phyloP scores from a whole-genome alignment of 2,797 vertebrate species.

The Chelon labrosus region DNA sequence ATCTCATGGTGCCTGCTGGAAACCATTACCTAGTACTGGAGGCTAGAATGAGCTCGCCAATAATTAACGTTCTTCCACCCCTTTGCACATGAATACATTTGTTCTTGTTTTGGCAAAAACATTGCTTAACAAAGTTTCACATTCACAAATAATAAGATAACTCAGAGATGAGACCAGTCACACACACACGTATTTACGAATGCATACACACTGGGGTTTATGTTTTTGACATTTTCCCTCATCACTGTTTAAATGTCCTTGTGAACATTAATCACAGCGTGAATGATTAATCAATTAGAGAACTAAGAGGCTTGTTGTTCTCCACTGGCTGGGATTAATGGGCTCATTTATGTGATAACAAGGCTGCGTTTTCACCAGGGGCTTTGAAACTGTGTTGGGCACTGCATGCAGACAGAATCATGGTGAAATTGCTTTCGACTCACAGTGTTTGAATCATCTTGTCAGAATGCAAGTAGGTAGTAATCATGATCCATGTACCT shows the following conservation, averaged over 20 bases:
- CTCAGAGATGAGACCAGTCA: conserved; percentile 15
- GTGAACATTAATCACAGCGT: conserved; percentile 36
- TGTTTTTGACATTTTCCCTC: conserved; percentile 41
- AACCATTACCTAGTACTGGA: conserved; percentile 30
- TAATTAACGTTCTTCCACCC: conserved; percentile 14
- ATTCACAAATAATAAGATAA: not conserved
- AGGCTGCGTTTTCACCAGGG: conserved; percentile 29
- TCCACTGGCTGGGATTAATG: conserved; percentile 65
- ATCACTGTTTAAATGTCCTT: conserved; percentile 37
- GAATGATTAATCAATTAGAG: conserved; percentile 71
- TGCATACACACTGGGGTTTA: conserved; percentile 24
- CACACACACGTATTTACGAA: not conserved
- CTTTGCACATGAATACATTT: conserved; percentile 19
- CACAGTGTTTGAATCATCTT: conserved; percentile 39
- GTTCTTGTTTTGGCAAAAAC: conserved; percentile 5
- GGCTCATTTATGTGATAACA: conserved; percentile 52
- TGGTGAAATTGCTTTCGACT: conserved; percentile 12
- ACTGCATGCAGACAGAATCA: conserved; percentile 17
- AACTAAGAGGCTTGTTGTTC: conserved; percentile 59
- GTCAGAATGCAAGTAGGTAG: conserved; percentile 33
- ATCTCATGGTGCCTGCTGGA: conserved; percentile 25
- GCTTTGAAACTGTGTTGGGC: conserved; percentile 17
- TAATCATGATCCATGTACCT: conserved; percentile 54
- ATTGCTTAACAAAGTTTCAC: not conserved
- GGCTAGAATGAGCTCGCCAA: conserved; percentile 13